Percentiles rank a stretch among this genome's conserved stretches.
phyloP scores from a whole-genome alignment of 2,888 invertebrate species.

The Apamea sordens region DNA sequence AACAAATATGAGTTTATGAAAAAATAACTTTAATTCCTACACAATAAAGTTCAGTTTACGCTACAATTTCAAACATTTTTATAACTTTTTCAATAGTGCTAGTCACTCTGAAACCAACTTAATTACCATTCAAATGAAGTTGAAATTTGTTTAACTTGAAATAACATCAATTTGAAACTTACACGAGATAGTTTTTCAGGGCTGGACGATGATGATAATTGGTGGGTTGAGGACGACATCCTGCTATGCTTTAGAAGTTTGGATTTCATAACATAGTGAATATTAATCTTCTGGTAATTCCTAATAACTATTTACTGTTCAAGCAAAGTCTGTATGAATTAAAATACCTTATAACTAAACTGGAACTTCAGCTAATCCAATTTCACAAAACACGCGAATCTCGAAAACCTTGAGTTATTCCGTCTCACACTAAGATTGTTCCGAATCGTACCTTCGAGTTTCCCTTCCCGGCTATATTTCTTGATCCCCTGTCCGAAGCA shows the following conservation, averaged over 20 bases:
- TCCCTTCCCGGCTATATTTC: conserved; percentile 79
- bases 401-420: conserved; percentile 36
- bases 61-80: too few species aligned
- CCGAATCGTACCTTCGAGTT: conserved; percentile 67
- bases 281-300: background rate
- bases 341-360: background rate
- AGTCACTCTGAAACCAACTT: too few species aligned
- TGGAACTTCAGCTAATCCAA: background rate
- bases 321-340: background rate
- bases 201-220: background rate
- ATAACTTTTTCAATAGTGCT: too few species aligned
- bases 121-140: too few species aligned
- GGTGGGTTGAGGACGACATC: background rate
- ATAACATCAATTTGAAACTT: too few species aligned
- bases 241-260: background rate
- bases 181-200: too few species aligned
- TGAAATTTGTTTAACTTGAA: too few species aligned
- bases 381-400: background rate
- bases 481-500: conserved; percentile 79
- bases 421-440: conserved; percentile 51
- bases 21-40: too few species aligned
- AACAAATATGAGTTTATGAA: too few species aligned
- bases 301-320: background rate
- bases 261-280: background rate
- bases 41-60: too few species aligned